These are phyloP conservation scores for Xiphorhynchus elegans DNA, from an alignment of 2,113 vertebrate genomes.

Conservation along the genomic window DNA sequence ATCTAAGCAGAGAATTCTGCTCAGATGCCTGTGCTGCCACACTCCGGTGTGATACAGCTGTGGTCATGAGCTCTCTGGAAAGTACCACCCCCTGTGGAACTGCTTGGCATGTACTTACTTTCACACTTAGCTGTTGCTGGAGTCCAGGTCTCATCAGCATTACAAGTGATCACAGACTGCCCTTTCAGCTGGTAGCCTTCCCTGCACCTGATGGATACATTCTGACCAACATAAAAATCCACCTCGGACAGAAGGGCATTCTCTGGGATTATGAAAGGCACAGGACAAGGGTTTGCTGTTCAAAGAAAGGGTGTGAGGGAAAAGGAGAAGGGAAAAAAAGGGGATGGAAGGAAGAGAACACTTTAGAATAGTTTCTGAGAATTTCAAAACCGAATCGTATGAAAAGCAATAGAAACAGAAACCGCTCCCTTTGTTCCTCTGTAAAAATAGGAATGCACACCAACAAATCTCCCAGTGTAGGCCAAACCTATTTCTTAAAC, in stretches of 20 bases:
- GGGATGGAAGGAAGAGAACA: not conserved
- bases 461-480: not conserved
- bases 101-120: constrained; percentile 78
- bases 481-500: not conserved
- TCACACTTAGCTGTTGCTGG: constrained; percentile 84
- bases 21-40: not conserved
- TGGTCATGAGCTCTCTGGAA: not conserved
- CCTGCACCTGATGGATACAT: constrained; percentile 83
- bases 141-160: constrained; percentile 90
- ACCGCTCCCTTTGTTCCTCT: not conserved
- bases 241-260: constrained; percentile 76
- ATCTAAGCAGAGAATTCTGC: not conserved
- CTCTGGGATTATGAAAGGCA: constrained; percentile 86
- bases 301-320: not conserved
- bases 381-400: not conserved
- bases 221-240: constrained; percentile 87
- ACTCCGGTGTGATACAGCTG: not conserved
- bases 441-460: not conserved
- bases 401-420: not conserved
- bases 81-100: not conserved
- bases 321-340: not conserved
- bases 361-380: not conserved
- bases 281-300: constrained; percentile 88
- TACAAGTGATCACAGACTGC: constrained; percentile 83
- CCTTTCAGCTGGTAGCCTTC: constrained; percentile 87